Base-by-base conservation (phyloP, 2,113 vertebrate species). In the Camarhynchus parvulus region DNA sequence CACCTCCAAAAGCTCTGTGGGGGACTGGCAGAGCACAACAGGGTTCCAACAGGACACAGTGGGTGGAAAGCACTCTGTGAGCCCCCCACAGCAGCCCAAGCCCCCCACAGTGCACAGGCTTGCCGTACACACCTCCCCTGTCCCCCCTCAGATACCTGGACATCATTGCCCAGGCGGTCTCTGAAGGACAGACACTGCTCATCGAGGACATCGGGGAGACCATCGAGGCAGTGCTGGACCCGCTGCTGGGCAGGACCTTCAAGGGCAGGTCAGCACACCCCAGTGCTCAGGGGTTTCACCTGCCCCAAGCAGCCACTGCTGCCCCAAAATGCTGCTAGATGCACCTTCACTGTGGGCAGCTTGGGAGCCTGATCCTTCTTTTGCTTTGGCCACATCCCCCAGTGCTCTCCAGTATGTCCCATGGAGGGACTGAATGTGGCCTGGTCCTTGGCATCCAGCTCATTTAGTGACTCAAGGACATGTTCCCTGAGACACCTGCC, bases 181-280 rank as follows among this genome's bases (percentile, higher is more conserved):
- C 98, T 0, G 92, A 96, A 7, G 98, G 98, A 35, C 97, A 97
- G 92, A 97, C 47, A 0, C 67, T 98, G 87, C 97, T 98, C 82
- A 97, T 98, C 0, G 98, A 98, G 95, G 98, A 98, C 31, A 93
- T 98, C 0, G 96, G 97, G 0, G 98, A 98, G 82, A 97, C 95
- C 0, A 70, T 98, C 73, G 98, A 98, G 35, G 97, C 98, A 0
- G 98, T 98, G 87, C 97, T 98, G 68, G 98, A 98, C 31, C 97
- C 96, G 0, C 81, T 98, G 33, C 94, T 98, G 62, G 97, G 97
- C 93, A 97, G 98, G 87, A 98, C 97, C 0, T 96, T 96, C 67
- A 98, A 97, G 95, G 98, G 98, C 66, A 98, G 52, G 98, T 98
- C 76, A 94, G 98, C 66, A 4, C 27, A 22, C 7, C 5, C 21